Evolutionary conservation across 2,113 vertebrate genomes (phyloP), one percentile per base, ranked within the genome.

Genomic region (Speoplatyrhinus poulsoni): DNA sequence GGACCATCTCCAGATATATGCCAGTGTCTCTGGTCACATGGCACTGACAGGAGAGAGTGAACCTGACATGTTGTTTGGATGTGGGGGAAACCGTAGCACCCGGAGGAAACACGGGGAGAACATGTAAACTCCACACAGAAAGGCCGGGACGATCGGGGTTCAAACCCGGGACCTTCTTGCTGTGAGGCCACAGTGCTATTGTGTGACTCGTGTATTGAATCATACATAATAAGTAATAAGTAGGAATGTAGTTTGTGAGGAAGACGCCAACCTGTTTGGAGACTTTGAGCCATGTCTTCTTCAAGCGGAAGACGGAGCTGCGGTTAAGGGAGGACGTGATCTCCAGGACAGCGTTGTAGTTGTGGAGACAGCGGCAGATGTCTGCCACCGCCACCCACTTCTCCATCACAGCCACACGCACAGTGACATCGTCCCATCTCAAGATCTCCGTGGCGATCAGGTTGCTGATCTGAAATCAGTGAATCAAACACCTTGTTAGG

Each of bases 341-440:
- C 91, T 99, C 95, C 86, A 99, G 89, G 74, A 99, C 96, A 0
- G 96, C 97, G 0, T 99, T 99, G 93, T 98, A 99, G 92, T 99
- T 98, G 91, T 98, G 96, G 55, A 99, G 90, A 86, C 98, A 98
- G 73, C 96, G 92, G 76, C 98, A 98, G 83, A 99, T 98, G 84
- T 99, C 98, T 0, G 98, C 97, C 87, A 99, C 97, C 0, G 98
- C 98, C 83, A 99, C 95, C 98, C 98, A 99, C 87, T 99, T 99
- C 92, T 99, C 98, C 0, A 99, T 95, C 82, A 95, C 91, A 0
- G 86, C 93, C 53, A 89, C 96, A 5, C 98, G 88, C 0, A 89
- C 77, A 0, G 80, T 92, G 72, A 98, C 82, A 62, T 99, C 97
- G 3, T 98, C 96, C 0, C 93, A 95, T 0, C 91, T 94, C 46